phyloP scores from a whole-genome alignment of 2,888 invertebrate species.

The Drosophila borealis region DNA sequence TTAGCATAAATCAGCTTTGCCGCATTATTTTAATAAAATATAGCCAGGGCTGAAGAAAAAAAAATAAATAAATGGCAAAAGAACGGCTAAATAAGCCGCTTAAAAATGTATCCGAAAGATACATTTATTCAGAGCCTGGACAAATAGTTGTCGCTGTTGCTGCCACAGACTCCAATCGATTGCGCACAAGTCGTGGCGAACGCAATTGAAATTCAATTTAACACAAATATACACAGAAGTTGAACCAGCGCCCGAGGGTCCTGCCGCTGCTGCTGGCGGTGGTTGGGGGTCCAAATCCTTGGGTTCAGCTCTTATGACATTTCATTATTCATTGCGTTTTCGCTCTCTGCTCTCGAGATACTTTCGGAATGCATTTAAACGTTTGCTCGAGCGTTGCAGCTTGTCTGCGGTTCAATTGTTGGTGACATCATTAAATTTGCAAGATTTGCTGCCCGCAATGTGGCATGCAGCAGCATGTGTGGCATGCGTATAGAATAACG shows the following conservation, averaged over 20 bases:
- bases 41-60: constrained; percentile 1
- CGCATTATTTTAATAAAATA: constrained; percentile 55
- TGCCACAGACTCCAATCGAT: constrained; percentile 53
- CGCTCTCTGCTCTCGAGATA: constrained; percentile 3
- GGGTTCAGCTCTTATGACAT: constrained; percentile 8
- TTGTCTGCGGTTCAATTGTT: constrained; percentile 41
- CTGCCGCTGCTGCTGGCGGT: background rate
- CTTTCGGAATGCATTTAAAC: constrained; percentile 27
- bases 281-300: constrained; percentile 1
- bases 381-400: constrained; percentile 3
- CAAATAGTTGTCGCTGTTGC: constrained; percentile 45
- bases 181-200: constrained; percentile 42
- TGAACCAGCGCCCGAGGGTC: constrained; percentile 12
- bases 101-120: constrained; percentile 34
- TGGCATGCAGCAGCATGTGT: constrained; percentile 23
- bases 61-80: background rate
- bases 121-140: constrained; percentile 22
- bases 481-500: constrained; percentile 23
- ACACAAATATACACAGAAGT: constrained; percentile 45
- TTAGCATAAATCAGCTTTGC: constrained; percentile 58
- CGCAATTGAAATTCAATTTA: constrained; percentile 72
- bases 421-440: constrained; percentile 60
- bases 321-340: constrained; percentile 24
- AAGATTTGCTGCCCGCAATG: constrained; percentile 29
- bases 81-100: constrained; percentile 34